phyloP scores from a whole-genome alignment of 2,888 invertebrate genomes.

The Drosophila nr. fundita region DNA sequence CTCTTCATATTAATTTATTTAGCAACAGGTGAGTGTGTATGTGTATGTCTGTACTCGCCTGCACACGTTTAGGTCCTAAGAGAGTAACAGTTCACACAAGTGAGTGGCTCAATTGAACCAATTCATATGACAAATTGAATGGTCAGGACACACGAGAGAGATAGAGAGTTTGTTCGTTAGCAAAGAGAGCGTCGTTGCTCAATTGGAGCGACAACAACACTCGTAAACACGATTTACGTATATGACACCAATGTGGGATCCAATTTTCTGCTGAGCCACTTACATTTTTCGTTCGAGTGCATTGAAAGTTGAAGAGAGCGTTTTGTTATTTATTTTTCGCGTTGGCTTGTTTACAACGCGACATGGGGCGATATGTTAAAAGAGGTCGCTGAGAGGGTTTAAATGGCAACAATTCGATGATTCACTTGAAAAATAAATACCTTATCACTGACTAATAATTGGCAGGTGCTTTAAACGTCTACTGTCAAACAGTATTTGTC shows the following conservation, averaged over 20 bases:
- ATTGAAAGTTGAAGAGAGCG: conserved; percentile 15
- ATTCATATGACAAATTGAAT: conserved; percentile 16
- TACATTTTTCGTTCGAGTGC: conserved; percentile 32
- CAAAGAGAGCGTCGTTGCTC: conserved; percentile 1
- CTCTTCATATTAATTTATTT: conserved; percentile 79
- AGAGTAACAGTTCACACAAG: conserved; percentile 37
- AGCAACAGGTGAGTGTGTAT: conserved; percentile 79
- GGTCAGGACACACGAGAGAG: not conserved
- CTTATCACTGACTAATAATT: conserved; percentile 34
- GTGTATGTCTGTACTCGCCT: conserved; percentile 2
- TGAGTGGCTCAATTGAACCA: conserved; percentile 33
- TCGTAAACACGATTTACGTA: not conserved
- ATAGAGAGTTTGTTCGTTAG: not conserved
- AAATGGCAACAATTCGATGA: conserved; percentile 23
- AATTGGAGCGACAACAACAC: conserved; percentile 1
- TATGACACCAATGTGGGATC: conserved; percentile 44
- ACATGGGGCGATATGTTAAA: conserved; percentile 47
- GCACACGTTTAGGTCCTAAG: conserved; percentile 38
- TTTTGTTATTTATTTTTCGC: conserved; percentile 19
- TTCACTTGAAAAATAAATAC: conserved; percentile 27
- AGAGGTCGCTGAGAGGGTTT: conserved; percentile 46
- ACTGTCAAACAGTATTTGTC: conserved; percentile 11
- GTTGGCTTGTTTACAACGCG: conserved; percentile 35
- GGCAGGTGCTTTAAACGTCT: conserved; percentile 15
- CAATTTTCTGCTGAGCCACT: conserved; percentile 54